A percentile compares a stretch with the other conserved stretches of the same genome.
Evolutionary conservation across 2,797 vertebrate genomes (phyloP).

Genomic region (Fratercula arctica): DNA sequence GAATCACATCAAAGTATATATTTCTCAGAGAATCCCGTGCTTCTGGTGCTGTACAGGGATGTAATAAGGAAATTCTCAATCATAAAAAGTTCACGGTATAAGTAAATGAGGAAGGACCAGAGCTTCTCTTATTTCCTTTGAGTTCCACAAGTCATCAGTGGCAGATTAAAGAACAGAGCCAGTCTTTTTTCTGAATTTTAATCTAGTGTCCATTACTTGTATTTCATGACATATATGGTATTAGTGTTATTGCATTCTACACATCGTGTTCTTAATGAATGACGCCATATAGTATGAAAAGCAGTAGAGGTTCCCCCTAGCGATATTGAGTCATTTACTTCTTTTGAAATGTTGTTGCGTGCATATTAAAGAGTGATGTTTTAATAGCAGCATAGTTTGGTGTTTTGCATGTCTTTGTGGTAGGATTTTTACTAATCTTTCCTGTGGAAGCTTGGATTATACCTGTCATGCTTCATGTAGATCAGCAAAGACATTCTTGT

Average conservation of each 20-base stretch:
- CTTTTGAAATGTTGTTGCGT: neutral
- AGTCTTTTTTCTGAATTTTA: neutral
- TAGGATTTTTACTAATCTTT: slow-evolving; percentile 42
- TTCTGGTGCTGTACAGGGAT: neutral
- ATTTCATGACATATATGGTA: neutral
- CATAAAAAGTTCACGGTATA: neutral
- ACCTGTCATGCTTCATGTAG: slow-evolving; percentile 29
- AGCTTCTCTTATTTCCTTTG: neutral
- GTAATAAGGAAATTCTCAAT: neutral
- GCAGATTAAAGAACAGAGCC: neutral
- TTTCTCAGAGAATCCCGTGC: neutral
- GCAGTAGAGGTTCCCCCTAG: neutral
- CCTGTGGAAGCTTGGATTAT: slow-evolving; percentile 24
- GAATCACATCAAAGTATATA: neutral
- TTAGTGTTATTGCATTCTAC: neutral
- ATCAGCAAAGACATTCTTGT: slow-evolving; percentile 29
- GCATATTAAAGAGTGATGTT: neutral
- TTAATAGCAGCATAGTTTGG: neutral
- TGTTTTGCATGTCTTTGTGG: slow-evolving; percentile 9
- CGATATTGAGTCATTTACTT: neutral
- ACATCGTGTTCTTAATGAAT: neutral
- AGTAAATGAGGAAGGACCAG: neutral
- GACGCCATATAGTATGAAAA: neutral
- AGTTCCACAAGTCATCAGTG: neutral
- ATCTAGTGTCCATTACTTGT: neutral